Percentiles rank a stretch among this genome's conserved stretches.
Evolutionary conservation across 2,113 vertebrate species (phyloP).

Genomic region (Progne subis): DNA sequence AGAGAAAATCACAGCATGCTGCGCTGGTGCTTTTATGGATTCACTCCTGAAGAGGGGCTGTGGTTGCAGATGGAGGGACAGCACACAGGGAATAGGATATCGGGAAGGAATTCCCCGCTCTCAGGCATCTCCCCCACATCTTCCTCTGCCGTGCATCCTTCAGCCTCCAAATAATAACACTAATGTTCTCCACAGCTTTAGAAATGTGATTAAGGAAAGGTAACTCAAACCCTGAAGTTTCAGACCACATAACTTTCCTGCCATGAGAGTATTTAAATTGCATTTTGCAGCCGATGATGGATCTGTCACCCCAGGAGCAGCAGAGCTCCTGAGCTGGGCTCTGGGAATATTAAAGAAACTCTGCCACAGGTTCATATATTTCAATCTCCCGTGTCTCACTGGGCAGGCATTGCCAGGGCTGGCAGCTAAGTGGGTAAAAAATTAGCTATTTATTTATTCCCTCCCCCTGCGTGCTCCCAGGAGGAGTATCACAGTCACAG

Average conservation of each 20-base stretch:
- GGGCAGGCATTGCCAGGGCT: neutral
- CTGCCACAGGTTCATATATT: constrained; percentile 45
- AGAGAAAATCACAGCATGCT: rapidly evolving
- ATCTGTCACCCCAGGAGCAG: neutral
- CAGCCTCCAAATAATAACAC: neutral
- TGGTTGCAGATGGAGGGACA: rapidly evolving
- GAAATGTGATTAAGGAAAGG: neutral
- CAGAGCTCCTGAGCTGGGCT: neutral
- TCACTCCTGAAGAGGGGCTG: rapidly evolving
- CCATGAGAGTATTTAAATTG: constrained; percentile 17
- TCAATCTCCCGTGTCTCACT: constrained; percentile 31
- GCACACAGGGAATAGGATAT: neutral
- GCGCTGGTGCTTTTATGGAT: rapidly evolving
- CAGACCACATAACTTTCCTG: neutral
- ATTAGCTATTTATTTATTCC: constrained; percentile 30
- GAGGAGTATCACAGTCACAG: neutral
- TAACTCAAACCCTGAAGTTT: neutral
- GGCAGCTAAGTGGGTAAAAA: constrained; percentile 45
- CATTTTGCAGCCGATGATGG: neutral
- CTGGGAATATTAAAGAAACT: constrained; percentile 21
- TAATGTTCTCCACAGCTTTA: neutral
- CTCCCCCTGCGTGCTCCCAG: neutral
- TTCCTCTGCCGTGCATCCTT: neutral
- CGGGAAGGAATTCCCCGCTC: neutral
- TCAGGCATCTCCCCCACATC: neutral